Percentiles rank a stretch among this genome's conserved stretches.
Conservation (phyloP, 2,888 invertebrate genomes). For the Leptinotarsa peninsularis region DNA sequence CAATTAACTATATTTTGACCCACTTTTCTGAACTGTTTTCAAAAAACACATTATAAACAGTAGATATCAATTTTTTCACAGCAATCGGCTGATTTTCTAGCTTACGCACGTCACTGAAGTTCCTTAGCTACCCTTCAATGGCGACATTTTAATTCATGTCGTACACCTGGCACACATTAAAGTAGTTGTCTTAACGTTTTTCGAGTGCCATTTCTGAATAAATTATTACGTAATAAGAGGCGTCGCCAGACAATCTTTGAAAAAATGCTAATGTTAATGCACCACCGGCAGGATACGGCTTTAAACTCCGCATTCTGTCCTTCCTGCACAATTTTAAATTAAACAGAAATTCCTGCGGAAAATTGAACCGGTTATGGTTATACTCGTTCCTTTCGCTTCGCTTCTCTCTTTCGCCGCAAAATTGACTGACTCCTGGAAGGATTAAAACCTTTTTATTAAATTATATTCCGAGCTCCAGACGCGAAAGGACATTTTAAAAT, state of each 20-base stretch:
- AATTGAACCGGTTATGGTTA: slow-evolving; percentile 16
- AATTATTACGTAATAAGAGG: slow-evolving; percentile 22
- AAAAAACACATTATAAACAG: too few species aligned
- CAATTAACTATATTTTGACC: too few species aligned
- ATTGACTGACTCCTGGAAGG: slow-evolving; percentile 6
- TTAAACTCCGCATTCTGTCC: slow-evolving; percentile 3
- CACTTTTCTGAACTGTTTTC: too few species aligned
- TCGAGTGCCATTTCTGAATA: slow-evolving; percentile 15
- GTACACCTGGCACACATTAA: slow-evolving; percentile 14
- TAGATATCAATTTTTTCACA: not conserved
- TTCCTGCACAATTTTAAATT: slow-evolving; percentile 12
- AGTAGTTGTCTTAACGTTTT: slow-evolving; percentile 14
- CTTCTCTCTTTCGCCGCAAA: slow-evolving; percentile 4
- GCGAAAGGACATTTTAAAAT: not conserved
- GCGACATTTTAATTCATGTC: slow-evolving; percentile 14
- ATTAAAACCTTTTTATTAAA: slow-evolving; percentile 8
- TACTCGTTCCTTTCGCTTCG: not conserved
- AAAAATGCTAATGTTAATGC: slow-evolving; percentile 22
- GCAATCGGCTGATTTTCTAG: not conserved
- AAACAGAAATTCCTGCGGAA: slow-evolving; percentile 16
- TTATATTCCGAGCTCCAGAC: slow-evolving; percentile 3
- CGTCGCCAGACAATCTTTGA: slow-evolving; percentile 6
- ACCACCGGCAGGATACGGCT: slow-evolving; percentile 1
- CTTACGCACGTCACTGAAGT: not conserved
- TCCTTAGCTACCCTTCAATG: not conserved